Conservation (phyloP, 2,888 invertebrate species). For the Cosmorhoe ocellata region DNA sequence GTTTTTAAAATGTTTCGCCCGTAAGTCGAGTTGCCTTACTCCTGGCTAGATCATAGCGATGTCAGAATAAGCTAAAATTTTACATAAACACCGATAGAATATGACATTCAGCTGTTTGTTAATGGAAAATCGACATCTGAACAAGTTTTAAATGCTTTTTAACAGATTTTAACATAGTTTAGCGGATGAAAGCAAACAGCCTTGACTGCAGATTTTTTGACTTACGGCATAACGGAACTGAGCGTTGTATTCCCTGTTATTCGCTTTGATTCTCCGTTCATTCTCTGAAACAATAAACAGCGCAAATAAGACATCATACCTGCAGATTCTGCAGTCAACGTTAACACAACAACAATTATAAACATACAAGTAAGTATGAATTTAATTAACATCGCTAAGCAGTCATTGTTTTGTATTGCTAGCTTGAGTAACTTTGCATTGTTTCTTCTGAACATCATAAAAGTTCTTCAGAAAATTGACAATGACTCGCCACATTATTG, state of each 20-base stretch:
- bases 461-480: background rate
- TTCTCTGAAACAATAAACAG: slow-evolving; percentile 89
- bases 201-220: slow-evolving; percentile 43
- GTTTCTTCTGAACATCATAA: slow-evolving; percentile 1
- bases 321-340: slow-evolving; percentile 16
- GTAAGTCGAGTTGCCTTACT: no score
- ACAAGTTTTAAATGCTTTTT: no score
- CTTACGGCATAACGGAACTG: slow-evolving; percentile 99
- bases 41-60: no score
- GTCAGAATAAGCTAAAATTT: no score
- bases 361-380: slow-evolving; percentile 25
- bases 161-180: no score
- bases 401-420: slow-evolving; percentile 24
- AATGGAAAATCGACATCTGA: no score
- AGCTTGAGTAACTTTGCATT: slow-evolving; percentile 18
- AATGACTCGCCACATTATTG: slow-evolving; percentile 1
- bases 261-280: slow-evolving; percentile 98
- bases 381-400: slow-evolving; percentile 30
- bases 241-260: slow-evolving; percentile 97
- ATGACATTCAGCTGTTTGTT: no score
- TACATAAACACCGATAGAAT: no score
- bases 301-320: slow-evolving; percentile 29
- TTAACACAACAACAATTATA: slow-evolving; percentile 20
- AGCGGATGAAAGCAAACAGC: no score
- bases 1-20: no score